Conservation (phyloP, 2,113 vertebrate species). For the Girardinichthys multiradiatus region DNA sequence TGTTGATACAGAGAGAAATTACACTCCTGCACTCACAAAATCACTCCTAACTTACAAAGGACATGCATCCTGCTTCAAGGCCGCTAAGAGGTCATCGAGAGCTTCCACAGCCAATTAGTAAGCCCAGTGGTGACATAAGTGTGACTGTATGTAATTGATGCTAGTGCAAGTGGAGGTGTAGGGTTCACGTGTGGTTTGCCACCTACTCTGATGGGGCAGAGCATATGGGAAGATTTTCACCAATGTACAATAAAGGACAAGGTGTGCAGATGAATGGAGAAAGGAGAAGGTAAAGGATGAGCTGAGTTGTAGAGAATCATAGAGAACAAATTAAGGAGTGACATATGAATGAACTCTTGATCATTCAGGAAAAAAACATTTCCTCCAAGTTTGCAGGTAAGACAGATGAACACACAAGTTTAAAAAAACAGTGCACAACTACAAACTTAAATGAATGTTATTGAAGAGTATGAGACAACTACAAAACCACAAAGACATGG, state of each 20-base stretch:
- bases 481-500: neutral
- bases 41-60: slow-evolving; percentile 17
- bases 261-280: slow-evolving; percentile 12
- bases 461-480: neutral
- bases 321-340: neutral
- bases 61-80: slow-evolving; percentile 32
- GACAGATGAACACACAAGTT: neutral
- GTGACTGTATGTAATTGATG: slow-evolving; percentile 26
- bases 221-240: slow-evolving; percentile 67
- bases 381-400: slow-evolving; percentile 3
- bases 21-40: slow-evolving; percentile 15
- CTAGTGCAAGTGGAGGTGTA: slow-evolving; percentile 49
- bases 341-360: slow-evolving; percentile 13
- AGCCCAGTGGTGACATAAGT: slow-evolving; percentile 25
- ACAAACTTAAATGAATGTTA: too few species aligned
- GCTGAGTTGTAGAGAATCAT: neutral
- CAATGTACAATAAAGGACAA: slow-evolving; percentile 33
- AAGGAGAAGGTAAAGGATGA: slow-evolving; percentile 1
- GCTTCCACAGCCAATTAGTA: slow-evolving; percentile 28
- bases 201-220: slow-evolving; percentile 66
- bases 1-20: slow-evolving; percentile 19
- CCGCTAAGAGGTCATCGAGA: slow-evolving; percentile 45
- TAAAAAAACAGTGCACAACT: neutral
- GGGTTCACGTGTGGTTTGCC: slow-evolving; percentile 61
- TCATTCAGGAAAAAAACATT: slow-evolving; percentile 2